Evolutionary conservation across 2,888 invertebrate species (phyloP), one percentile per base, ranked within the genome.

Genomic region (Poecilus cupreus): DNA sequence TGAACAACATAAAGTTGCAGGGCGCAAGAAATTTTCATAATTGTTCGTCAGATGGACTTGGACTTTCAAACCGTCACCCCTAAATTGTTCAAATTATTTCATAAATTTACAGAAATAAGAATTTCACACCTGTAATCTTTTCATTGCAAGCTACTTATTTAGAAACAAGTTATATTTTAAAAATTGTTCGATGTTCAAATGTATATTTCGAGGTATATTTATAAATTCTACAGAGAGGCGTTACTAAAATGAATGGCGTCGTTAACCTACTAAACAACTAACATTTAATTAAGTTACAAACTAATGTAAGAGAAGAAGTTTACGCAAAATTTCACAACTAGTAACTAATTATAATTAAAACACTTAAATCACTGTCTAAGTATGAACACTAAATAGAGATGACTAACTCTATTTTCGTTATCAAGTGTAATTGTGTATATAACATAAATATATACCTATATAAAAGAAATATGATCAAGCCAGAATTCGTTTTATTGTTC

Each of bases 21-120:
- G 43, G 16, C 20, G 43, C 57, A 77, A 80, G 80, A 80, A 72
- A 80, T 80, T 80, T 80, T 80, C 80, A 80, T 80, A 80, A 80
- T 80, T 80, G 51, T 32, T 68, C 46, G 26, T 37, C 64, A 16
- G 18, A 37, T 37, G 64, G 64, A 68, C 64, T 68, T 3, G 16
- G 51, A 51, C 51, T 51, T 51, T 32, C 64, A 60, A 60, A 60
- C 24, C 8, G 57, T 24, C 18, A n/a, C 26, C 18, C 16, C 64
- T 32, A 68, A 68, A 68, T 68, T 68, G 13, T n/a, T 4, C n/a
- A 32, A 60, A 32, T 60, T 60, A 13, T 37, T 37, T 68, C 18
- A 68, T 18, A 37, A 37, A 68, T 68, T 68, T 68, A 6, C 32
- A 32, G 32, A 6, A 32, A 8, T 1, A 32, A 32, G 4, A 8